Evolutionary conservation across 2,797 vertebrate genomes (phyloP).

Genomic region (Lutjanus argentimaculatus): DNA sequence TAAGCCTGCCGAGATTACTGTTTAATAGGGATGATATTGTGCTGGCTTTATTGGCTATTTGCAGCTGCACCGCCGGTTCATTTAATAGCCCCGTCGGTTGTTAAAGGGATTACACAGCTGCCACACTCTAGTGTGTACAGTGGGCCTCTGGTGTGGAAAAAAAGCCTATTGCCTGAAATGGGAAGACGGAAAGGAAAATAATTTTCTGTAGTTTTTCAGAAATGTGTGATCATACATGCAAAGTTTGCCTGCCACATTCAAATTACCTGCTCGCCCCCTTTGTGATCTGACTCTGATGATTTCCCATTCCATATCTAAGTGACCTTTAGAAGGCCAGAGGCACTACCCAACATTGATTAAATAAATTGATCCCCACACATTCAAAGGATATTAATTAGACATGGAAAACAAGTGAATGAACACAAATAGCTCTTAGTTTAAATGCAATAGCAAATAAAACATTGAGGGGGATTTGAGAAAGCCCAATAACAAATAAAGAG

Average conservation of each 20-base stretch:
- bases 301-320: conserved; percentile 85
- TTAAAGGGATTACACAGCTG: conserved; percentile 88
- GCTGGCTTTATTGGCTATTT: conserved; percentile 87
- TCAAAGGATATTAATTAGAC: conserved; percentile 89
- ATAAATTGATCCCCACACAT: conserved; percentile 87
- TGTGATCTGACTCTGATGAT: conserved; percentile 82
- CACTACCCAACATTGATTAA: conserved; percentile 86
- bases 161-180: conserved; percentile 61
- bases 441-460: conserved; percentile 81
- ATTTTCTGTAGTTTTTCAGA: conserved; percentile 67
- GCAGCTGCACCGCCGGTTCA: conserved; percentile 83
- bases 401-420: conserved; percentile 86
- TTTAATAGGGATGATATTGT: conserved; percentile 88
- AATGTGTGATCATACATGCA: conserved; percentile 78
- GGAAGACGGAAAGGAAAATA: conserved; percentile 54
- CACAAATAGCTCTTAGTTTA: conserved; percentile 86
- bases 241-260: conserved; percentile 79
- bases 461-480: conserved; percentile 53
- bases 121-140: conserved; percentile 79
- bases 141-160: conserved; percentile 70
- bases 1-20: conserved; percentile 82
- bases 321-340: conserved; percentile 87
- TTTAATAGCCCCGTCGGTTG: conserved; percentile 84
- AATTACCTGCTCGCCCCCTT: conserved; percentile 73
- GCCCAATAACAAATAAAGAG: conserved; percentile 33